Percentiles rank a stretch among this genome's conserved stretches.
Conservation (phyloP, 1,140 invertebrate species). For the Neodiprion fabricii region DNA sequence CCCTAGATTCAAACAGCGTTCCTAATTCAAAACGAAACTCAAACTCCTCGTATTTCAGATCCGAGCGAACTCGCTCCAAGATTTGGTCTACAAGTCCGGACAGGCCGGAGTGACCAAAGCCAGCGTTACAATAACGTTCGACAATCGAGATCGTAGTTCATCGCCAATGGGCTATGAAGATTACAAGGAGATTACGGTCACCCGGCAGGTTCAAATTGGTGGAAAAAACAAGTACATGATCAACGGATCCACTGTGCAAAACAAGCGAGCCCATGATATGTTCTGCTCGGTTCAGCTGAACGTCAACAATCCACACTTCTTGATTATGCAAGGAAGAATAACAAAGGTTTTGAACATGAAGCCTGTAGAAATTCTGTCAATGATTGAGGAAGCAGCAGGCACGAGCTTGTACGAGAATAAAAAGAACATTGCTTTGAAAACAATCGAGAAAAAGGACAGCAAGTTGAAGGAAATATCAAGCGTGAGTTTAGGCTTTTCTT, state of each 20-base stretch:
- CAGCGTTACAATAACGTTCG: conserved; percentile 95
- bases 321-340: conserved; percentile 99
- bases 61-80: conserved; percentile 86
- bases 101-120: conserved; percentile 96
- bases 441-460: conserved; percentile 93
- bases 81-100: conserved; percentile 97
- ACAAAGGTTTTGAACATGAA: conserved; percentile 99
- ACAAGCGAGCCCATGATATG: conserved; percentile 90
- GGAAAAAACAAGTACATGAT: conserved; percentile 95
- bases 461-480: conserved; percentile 87
- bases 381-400: conserved; percentile 99
- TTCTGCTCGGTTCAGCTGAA: conserved; percentile 97
- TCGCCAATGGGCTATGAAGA: conserved; percentile 93
- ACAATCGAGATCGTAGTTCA: conserved; percentile 85
- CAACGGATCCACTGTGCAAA: conserved; percentile 90
- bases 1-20: conserved; percentile 17
- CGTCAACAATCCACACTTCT: conserved; percentile 99
- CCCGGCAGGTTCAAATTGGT: conserved; percentile 83
- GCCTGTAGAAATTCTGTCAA: conserved; percentile 94
- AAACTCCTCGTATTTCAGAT: conserved; percentile 67
- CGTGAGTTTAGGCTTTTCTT: conserved; percentile 62
- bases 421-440: conserved; percentile 85
- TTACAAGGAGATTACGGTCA: conserved; percentile 91
- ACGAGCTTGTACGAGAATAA: conserved; percentile 97
- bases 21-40: neutral